Evolutionary conservation across 2,797 vertebrate genomes (phyloP).

Genomic region (Pipistrellus pipistrellus): DNA sequence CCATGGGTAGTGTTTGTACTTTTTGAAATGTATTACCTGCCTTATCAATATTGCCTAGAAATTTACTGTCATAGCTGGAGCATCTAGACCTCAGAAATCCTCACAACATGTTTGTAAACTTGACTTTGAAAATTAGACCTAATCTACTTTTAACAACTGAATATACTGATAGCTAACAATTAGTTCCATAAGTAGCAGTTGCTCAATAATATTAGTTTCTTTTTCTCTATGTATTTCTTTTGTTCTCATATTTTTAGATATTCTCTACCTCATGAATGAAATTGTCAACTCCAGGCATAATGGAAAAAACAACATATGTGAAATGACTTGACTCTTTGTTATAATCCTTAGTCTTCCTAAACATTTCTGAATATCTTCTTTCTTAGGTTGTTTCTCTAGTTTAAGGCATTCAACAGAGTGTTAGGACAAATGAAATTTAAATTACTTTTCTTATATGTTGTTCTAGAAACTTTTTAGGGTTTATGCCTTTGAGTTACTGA

Average conservation of each 20-base stretch:
- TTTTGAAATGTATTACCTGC: neutral
- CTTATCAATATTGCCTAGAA: neutral
- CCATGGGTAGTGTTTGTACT: neutral
- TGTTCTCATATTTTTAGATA: neutral
- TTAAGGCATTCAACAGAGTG: neutral
- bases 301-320: neutral
- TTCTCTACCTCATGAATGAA: neutral
- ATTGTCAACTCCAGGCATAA: neutral
- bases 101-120: neutral
- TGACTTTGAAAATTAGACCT: slow-evolving; percentile 50
- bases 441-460: slow-evolving; percentile 13
- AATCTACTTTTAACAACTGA: neutral
- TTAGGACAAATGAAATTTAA: slow-evolving; percentile 13
- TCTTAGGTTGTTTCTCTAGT: slow-evolving; percentile 12
- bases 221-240: neutral
- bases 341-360: neutral
- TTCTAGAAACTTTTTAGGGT: neutral
- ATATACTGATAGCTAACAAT: neutral
- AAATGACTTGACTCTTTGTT: slow-evolving; percentile 28
- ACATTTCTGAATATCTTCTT: slow-evolving; percentile 38
- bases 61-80: neutral
- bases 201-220: neutral
- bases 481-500: slow-evolving; percentile 27
- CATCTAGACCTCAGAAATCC: neutral
- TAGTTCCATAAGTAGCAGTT: neutral